Base-by-base conservation (phyloP, 92 coral and sea anemone genomes). In the Virgularia gustaviana region DNA sequence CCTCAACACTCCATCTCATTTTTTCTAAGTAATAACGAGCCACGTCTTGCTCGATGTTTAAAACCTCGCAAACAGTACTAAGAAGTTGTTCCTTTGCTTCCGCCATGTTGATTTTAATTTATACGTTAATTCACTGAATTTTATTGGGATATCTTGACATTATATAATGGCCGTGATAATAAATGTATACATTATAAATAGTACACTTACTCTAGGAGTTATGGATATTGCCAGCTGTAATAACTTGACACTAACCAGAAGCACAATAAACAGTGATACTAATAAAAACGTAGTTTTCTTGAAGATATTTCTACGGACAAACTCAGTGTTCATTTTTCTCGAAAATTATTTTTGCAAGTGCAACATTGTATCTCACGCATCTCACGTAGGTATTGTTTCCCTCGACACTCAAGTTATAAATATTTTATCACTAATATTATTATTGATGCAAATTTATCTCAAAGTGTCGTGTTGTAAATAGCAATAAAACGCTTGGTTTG, bases 1-100 rank as follows among this genome's bases (percentile, higher is more conserved):
- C 75, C 75, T 68, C 75, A 8, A 68, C 53, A 51, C 61, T 68
- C 75, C 75, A 68, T 11, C 75, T 35, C 29, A 27, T 49, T 34
- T 54, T 68, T 36, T 68, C 53, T 68, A 68, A 68, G 51, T 68
- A 68, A 34, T 68, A 68, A 27, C 75, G 53, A 36, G 75, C 75
- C 75, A 68, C 25, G 6, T 68, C 75, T 16, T 34, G 62, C 22
- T 68, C 75, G 39, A 68, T 49, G 51, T 68, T 49, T 16, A 68
- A 51, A 18, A 68, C 33, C 55, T 51, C 61, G 19, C 29, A 6
- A 28, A 68, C 41, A 16, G 75, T 49, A 1, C 47, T 16, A 49
- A 68, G 62, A 18, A 36, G 27, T 18, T 68, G 32, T 16, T 68
- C 75, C 33, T 68, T 68, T 16, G 31, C 35, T 31, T 65, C 57